Evolutionary conservation across 30 jellyfish, hydroid and myxozoan genomes (phyloP).

Genomic region (Aurelia sp.): DNA sequence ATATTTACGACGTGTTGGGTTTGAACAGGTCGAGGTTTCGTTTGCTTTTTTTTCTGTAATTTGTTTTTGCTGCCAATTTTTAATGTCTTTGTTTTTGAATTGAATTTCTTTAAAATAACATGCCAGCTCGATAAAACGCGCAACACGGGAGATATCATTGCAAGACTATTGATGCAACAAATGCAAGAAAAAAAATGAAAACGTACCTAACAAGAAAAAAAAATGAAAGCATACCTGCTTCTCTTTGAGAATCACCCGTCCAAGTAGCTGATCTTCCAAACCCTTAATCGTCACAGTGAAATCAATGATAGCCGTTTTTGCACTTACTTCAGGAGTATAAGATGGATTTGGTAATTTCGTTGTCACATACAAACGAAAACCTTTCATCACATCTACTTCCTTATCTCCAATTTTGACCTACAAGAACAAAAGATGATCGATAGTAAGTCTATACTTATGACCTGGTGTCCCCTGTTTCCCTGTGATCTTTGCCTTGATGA

Average conservation of each 20-base stretch:
- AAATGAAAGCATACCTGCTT: constrained; percentile 59
- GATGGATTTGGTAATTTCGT: constrained; percentile 90
- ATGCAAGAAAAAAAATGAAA: not conserved
- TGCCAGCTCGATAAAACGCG: too few species aligned
- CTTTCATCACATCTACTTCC: constrained; percentile 90
- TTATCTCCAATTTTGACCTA: constrained; percentile 91
- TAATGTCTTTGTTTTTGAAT: too few species aligned
- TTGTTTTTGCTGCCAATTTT: too few species aligned
- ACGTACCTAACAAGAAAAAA: too few species aligned
- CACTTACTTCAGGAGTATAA: constrained; percentile 93
- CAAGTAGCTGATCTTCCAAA: constrained; percentile 85
- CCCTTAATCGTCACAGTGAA: constrained; percentile 95
- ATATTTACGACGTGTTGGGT: too few species aligned
- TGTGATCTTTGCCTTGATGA: too few species aligned
- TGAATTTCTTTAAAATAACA: too few species aligned
- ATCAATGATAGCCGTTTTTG: constrained; percentile 85
- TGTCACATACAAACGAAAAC: constrained; percentile 78
- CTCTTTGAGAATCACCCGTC: constrained; percentile 86
- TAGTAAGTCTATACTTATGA: too few species aligned
- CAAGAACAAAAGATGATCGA: not conserved
- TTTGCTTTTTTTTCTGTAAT: too few species aligned
- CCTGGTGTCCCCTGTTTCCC: too few species aligned
- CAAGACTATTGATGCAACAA: not conserved
- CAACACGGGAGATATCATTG: not conserved
- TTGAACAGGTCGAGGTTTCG: too few species aligned